These are phyloP conservation scores for Polymixis lichenea DNA, from an alignment of 2,888 invertebrate species.

Conservation along the genomic window DNA sequence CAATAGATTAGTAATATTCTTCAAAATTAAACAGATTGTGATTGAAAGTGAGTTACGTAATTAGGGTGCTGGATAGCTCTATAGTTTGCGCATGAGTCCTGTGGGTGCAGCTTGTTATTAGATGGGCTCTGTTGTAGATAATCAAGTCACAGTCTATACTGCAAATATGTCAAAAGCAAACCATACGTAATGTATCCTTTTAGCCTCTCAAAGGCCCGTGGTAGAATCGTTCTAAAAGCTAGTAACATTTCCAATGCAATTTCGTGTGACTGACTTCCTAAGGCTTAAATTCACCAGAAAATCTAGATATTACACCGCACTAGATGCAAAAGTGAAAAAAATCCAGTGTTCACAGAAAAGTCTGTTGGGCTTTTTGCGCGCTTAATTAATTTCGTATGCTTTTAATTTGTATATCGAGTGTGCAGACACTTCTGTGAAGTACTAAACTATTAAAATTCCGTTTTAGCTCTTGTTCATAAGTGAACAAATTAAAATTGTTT, in stretches of 20 bases:
- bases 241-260: slow-evolving; percentile 18
- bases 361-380: slow-evolving; percentile 23
- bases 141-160: not conserved
- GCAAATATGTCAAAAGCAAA: too few species aligned
- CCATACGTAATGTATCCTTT: not conserved
- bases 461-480: slow-evolving; percentile 48
- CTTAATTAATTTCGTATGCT: slow-evolving; percentile 13
- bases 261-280: slow-evolving; percentile 11
- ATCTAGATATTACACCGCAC: slow-evolving; percentile 14
- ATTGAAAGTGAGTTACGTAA: too few species aligned
- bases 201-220: not conserved
- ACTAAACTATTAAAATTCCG: slow-evolving; percentile 52
- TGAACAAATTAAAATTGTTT: slow-evolving; percentile 54
- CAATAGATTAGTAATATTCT: too few species aligned
- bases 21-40: too few species aligned
- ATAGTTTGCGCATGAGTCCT: too few species aligned
- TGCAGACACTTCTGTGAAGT: slow-evolving; percentile 32
- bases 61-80: not conserved
- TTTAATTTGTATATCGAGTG: slow-evolving; percentile 24
- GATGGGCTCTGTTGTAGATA: too few species aligned
- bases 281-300: slow-evolving; percentile 22
- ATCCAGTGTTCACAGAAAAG: slow-evolving; percentile 5
- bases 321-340: slow-evolving; percentile 24
- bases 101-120: too few species aligned
- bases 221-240: slow-evolving; percentile 9